Evolutionary conservation across 2,888 invertebrate genomes (phyloP), one percentile per base, ranked within the genome.

Genomic region (Ctena decussata): DNA sequence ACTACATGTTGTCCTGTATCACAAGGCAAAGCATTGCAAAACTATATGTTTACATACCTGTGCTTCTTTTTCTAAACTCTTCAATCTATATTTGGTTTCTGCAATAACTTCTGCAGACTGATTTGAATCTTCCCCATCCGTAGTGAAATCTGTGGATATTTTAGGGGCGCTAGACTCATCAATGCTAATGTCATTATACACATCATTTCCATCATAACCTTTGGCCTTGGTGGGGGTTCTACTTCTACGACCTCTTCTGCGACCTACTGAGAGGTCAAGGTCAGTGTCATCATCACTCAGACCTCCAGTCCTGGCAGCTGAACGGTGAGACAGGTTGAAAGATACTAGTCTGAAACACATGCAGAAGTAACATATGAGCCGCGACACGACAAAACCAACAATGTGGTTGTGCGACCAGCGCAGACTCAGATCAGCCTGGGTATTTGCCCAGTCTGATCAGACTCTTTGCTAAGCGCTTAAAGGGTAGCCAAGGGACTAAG

Each of bases 41-140:
- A 11, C 6, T 11, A 41, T 41, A 41, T 41, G 15, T 41, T 41
- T 57, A 57, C 1, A 46, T 74, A 95, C 95, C 90, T 94, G 93
- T 15, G 95, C 95, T 77, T 95, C 95, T 71, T 92, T 93, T 76
- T 95, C 95, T 46, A 95, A 86, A 79, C 90, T 93, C 75, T 92
- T 90, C 53, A 95, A 90, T 82, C 95, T 90, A 77, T 94, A 92
- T 87, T 94, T 94, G 6, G 95, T 93, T 60, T 94, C 94, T 15
- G 93, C 92, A 37, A 95, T 91, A 46, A 95, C 89, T 80, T 95
- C 94, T 27, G 92, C 93, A 5, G 94, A 95, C 71, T 92, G 88
- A 8, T 91, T 89, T 18, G 93, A 93, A 30, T 90, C 88, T 24
- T 92, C 92, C 8, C 90, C 92, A 65, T 94, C 94, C 30, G 92